Evolutionary conservation across 1,140 invertebrate species (phyloP).

Genomic region (Varroa destructor): DNA sequence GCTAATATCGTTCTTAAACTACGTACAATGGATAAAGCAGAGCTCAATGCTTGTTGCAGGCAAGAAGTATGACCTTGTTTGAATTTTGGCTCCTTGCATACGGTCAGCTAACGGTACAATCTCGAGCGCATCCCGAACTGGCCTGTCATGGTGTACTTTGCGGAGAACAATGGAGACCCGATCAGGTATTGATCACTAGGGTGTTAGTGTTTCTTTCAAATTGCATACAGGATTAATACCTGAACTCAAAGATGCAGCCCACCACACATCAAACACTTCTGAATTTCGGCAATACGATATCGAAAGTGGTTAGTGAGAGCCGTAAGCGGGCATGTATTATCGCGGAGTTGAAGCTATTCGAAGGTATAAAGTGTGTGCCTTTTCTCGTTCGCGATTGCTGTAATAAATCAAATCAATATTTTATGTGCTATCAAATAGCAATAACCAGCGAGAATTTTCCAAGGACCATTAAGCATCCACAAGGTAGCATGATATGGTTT

Average conservation of each 20-base stretch:
- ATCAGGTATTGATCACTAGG: conserved; percentile 1
- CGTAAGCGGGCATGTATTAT: neutral
- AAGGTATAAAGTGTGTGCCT: no score
- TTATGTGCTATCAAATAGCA: no score
- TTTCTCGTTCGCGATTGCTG: no score
- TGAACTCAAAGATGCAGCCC: neutral
- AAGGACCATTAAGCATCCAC: no score
- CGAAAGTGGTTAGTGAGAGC: neutral
- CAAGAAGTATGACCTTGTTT: conserved; percentile 12
- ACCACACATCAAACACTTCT: neutral
- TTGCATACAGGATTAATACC: neutral
- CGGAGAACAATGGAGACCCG: conserved; percentile 17
- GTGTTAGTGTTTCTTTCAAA: neutral
- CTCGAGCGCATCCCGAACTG: neutral
- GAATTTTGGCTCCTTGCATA: conserved; percentile 23
- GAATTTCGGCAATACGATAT: neutral
- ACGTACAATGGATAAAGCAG: no score
- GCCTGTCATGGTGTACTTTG: conserved; percentile 13
- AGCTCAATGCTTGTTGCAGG: neutral
- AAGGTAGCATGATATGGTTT: no score
- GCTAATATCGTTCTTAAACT: no score
- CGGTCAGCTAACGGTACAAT: conserved; percentile 21
- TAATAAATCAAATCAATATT: no score
- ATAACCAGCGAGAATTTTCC: no score
- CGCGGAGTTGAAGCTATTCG: neutral